Conservation (phyloP, 2,888 invertebrate genomes). For the Muschampia plurimacula region DNA sequence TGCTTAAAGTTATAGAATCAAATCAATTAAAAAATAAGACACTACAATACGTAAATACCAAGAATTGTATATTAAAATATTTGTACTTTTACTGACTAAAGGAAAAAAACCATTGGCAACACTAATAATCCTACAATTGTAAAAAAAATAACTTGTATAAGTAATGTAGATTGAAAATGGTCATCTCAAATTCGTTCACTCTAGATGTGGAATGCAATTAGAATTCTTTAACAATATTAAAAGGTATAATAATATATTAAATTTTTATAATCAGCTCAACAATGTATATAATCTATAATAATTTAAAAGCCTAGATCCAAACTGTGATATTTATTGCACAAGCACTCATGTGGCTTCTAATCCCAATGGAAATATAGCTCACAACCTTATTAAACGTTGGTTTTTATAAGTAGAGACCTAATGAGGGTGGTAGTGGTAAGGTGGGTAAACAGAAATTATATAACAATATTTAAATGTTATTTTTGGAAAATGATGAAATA, state of each 20-base stretch:
- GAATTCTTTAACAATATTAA: conserved; percentile 86
- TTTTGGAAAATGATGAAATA: conserved; percentile 40
- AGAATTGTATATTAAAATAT: conserved; percentile 89
- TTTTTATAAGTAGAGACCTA: conserved; percentile 71
- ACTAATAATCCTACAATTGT: conserved; percentile 85
- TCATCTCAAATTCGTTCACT: conserved; percentile 85
- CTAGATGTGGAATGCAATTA: conserved; percentile 86
- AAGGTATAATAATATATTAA: conserved; percentile 87
- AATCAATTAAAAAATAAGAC: conserved; percentile 81
- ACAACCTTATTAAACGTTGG: conserved; percentile 83
- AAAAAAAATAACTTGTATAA: conserved; percentile 83
- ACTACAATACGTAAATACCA: conserved; percentile 86
- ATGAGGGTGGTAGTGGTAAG: conserved; percentile 55
- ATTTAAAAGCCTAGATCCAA: conserved; percentile 87
- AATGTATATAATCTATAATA: conserved; percentile 88
- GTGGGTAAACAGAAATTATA: conserved; percentile 68
- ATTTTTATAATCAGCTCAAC: conserved; percentile 87
- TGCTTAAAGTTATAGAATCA: conserved; percentile 84
- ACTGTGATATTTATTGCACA: conserved; percentile 87
- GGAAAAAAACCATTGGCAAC: conserved; percentile 86
- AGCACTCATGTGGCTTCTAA: conserved; percentile 85
- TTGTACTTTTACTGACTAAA: conserved; percentile 94
- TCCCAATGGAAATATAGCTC: conserved; percentile 85
- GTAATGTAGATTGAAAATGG: conserved; percentile 84
- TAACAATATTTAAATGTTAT: conserved; percentile 39